These are phyloP conservation scores for Gastrophryne carolinensis DNA, from an alignment of 2,797 vertebrate genomes.

Conservation along the genomic window DNA sequence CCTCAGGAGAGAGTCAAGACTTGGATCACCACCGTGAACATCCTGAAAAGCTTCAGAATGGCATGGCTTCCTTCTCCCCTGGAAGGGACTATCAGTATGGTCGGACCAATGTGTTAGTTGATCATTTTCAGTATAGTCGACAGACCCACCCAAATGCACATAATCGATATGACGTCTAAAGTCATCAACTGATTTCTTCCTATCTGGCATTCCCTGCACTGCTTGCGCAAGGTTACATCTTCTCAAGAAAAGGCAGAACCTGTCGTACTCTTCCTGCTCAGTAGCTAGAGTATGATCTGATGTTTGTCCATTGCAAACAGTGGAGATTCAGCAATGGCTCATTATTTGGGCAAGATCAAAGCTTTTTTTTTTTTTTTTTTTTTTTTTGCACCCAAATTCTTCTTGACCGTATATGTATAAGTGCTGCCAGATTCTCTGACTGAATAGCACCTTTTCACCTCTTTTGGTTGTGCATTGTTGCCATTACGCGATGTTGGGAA, in stretches of 20 bases:
- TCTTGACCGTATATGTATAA: neutral
- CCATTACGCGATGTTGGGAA: neutral
- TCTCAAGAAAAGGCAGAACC: neutral
- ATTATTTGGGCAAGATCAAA: neutral
- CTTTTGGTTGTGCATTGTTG: neutral
- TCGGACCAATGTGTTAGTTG: slow-evolving; percentile 77
- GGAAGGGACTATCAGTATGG: slow-evolving; percentile 78
- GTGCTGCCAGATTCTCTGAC: neutral
- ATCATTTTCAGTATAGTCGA: slow-evolving; percentile 88
- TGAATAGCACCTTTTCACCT: neutral
- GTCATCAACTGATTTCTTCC: neutral
- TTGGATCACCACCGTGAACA: slow-evolving; percentile 67
- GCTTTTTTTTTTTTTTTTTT: neutral
- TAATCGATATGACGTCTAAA: slow-evolving; percentile 87
- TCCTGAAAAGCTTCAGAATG: slow-evolving; percentile 80
- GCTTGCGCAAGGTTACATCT: neutral
- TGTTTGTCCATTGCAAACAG: neutral
- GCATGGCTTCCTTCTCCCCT: slow-evolving; percentile 73
- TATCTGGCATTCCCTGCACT: neutral
- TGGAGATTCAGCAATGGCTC: neutral
- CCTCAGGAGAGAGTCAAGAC: slow-evolving; percentile 75
- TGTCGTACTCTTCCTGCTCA: neutral
- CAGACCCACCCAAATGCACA: slow-evolving; percentile 77
- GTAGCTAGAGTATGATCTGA: neutral
- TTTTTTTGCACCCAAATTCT: neutral